phyloP scores from a whole-genome alignment of 2,888 invertebrate species.

The Colostygia pectinataria region DNA sequence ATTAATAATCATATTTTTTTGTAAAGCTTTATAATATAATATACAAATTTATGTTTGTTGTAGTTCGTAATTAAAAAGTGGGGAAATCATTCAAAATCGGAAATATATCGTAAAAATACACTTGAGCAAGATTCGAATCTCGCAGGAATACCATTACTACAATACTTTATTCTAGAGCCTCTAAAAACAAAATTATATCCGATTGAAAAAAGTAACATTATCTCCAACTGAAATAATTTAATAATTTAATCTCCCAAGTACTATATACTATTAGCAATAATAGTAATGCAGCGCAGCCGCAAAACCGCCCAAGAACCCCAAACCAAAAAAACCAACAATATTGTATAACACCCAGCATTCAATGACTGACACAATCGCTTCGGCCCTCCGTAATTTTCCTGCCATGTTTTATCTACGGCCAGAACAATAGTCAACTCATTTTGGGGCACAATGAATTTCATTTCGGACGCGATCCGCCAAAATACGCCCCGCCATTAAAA shows the following conservation, averaged over 20 bases:
- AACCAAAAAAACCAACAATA: slow-evolving; percentile 57
- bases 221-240: too few relatives aligned
- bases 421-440: slow-evolving; percentile 75
- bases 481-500: slow-evolving; percentile 69
- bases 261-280: too few relatives aligned
- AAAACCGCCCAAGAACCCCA: slow-evolving; percentile 22
- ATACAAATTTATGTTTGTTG: too few relatives aligned
- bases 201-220: too few relatives aligned
- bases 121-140: too few relatives aligned
- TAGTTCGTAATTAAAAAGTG: too few relatives aligned
- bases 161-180: too few relatives aligned
- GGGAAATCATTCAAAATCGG: too few relatives aligned
- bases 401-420: slow-evolving; percentile 67
- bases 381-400: slow-evolving; percentile 73
- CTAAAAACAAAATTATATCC: too few relatives aligned
- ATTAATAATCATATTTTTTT: not conserved
- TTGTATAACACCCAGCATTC: slow-evolving; percentile 59
- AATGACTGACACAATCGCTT: slow-evolving; percentile 64
- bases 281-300: slow-evolving; percentile 29
- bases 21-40: not conserved
- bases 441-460: slow-evolving; percentile 73
- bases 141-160: too few relatives aligned
- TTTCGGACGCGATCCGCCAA: slow-evolving; percentile 67
- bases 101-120: too few relatives aligned
- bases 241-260: too few relatives aligned